Evolutionary conservation across 2,888 invertebrate species (phyloP), one percentile per base, ranked within the genome.

Genomic region (Cheilosia impressa): DNA sequence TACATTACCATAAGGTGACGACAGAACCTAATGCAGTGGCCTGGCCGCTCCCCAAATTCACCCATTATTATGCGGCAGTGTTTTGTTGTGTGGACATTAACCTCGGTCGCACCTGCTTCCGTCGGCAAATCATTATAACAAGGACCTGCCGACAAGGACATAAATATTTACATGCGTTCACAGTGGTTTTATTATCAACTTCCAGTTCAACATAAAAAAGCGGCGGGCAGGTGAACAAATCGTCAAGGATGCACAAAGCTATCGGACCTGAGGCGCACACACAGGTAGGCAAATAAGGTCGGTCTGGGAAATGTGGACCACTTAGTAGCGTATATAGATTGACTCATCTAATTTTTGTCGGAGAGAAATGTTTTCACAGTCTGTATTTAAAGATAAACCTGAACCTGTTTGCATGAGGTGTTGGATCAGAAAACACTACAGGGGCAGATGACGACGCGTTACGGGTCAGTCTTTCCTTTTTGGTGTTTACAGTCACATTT

Each of bases 91-190:
- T 78, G 83, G 79, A 75, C 84, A 75, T 80, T 83, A 63, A 84
- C 83, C 83, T 73, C 69, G 27, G 43, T 43, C 60, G 68, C 84
- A 84, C 84, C 84, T 84, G 80, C 80, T 84, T 84, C 80, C 84
- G 84, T 65, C 50, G 50, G 7, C 24, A 13, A 19, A 53, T 38
- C 52, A 52, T 58, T 72, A 22, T 24, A 31, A 43, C 66, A 79
- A 84, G 83, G 83, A 84, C 69, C 17, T 58, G 58, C 58, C 73
- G 63, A 57, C 53, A 75, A 80, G 84, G 84, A 84, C 80, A 84
- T 53, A 75, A 75, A 80, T 84, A 80, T 84, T 84, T 84, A 84
- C 84, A 75, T 79, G 57, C 57, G 43, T 34, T 22, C 24, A 71
- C 66, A 78, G 69, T 84, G 57, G 60, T 65, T 78, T 75, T 60